These are phyloP conservation scores for Cyprinus carpio DNA, from an alignment of 2,113 vertebrate species.

Conservation along the genomic window DNA sequence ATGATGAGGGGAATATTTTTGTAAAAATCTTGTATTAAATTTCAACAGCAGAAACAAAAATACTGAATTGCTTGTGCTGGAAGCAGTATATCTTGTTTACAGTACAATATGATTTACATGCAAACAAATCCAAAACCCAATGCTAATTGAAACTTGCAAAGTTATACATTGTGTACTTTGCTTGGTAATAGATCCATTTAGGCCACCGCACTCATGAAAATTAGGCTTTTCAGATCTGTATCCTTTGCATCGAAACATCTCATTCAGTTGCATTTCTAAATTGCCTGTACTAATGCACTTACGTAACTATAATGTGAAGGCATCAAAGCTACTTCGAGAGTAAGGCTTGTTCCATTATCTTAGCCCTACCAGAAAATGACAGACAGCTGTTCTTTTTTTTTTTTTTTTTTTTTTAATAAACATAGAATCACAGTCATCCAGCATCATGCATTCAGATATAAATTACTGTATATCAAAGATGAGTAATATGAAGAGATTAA, in stretches of 20 bases:
- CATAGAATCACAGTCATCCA: background rate
- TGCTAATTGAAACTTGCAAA: conserved; percentile 2
- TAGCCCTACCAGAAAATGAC: background rate
- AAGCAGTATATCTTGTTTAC: background rate
- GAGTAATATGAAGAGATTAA: background rate
- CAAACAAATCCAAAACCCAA: background rate
- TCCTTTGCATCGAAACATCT: background rate
- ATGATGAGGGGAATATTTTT: background rate
- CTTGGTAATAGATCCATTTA: conserved; percentile 11
- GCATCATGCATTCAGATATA: background rate
- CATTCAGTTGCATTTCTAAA: conserved; percentile 8
- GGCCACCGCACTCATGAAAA: background rate
- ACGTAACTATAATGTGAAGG: background rate
- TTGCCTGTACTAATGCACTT: conserved; percentile 25
- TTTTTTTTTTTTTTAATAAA: background rate
- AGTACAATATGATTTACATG: background rate
- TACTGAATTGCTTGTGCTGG: background rate
- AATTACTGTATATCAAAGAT: background rate
- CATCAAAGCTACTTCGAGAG: conserved; percentile 28
- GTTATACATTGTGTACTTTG: background rate
- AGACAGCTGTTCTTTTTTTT: background rate
- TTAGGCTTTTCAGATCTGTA: background rate
- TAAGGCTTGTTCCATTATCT: conserved; percentile 25
- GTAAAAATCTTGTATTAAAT: background rate
- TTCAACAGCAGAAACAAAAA: background rate